Conservation (phyloP, 2,797 vertebrate genomes). For the Takifugu rubripes region DNA sequence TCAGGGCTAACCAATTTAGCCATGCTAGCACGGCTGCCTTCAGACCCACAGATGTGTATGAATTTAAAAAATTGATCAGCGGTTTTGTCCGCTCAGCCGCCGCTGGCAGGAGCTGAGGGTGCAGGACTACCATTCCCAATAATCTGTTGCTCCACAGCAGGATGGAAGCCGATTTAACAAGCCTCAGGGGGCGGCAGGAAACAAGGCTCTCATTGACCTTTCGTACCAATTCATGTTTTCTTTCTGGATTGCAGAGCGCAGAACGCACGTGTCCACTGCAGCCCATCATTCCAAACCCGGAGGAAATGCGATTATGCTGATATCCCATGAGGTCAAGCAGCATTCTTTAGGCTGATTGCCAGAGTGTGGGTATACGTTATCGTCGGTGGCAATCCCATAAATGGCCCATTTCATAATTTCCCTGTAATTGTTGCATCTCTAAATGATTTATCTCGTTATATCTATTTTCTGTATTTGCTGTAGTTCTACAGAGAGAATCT, state of each 20-base stretch:
- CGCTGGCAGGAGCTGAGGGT: background rate
- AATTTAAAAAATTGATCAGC: conserved; percentile 34
- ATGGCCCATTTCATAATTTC: too few species aligned
- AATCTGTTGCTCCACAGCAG: conserved; percentile 36
- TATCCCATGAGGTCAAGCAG: background rate
- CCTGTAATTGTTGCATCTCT: too few species aligned
- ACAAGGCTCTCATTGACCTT: conserved; percentile 25
- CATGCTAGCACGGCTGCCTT: background rate
- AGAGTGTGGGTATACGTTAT: too few species aligned
- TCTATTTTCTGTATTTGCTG: too few species aligned
- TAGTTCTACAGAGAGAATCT: background rate
- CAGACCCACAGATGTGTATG: background rate
- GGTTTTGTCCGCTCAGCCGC: background rate
- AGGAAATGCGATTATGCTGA: too few species aligned
- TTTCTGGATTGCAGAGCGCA: conserved; percentile 2
- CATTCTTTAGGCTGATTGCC: background rate
- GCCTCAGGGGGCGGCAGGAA: conserved; percentile 22
- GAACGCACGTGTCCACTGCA: conserved; percentile 12
- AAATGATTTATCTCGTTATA: too few species aligned
- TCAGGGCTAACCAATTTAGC: conserved; percentile 6
- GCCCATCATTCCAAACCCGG: conserved; percentile 4
- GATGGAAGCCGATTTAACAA: conserved; percentile 18
- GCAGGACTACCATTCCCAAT: conserved; percentile 11
- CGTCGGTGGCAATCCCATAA: too few species aligned
- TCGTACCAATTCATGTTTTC: background rate